A percentile compares a stretch with the other conserved stretches of the same genome.
Evolutionary conservation across 2,888 invertebrate genomes (phyloP).

Genomic region (Xestia sexstrigata): DNA sequence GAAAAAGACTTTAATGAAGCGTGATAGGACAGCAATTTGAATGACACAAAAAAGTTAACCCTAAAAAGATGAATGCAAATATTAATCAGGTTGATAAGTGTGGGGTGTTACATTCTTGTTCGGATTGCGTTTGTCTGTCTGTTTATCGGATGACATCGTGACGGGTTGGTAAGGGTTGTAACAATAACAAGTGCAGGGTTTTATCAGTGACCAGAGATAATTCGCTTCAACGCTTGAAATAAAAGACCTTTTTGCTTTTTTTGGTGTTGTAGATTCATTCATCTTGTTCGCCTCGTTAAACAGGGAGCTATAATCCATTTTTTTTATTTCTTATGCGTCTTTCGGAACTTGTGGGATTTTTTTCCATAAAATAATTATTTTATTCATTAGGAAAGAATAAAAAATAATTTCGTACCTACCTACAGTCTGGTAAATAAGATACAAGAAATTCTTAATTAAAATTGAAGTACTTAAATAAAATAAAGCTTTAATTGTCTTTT

Average conservation of each 20-base stretch:
- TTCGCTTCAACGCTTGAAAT: constrained; percentile 63
- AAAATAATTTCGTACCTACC: background rate
- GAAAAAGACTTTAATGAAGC: constrained; percentile 35
- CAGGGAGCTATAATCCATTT: background rate
- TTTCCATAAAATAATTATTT: background rate
- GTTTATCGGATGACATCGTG: constrained; percentile 76
- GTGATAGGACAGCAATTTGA: constrained; percentile 42
- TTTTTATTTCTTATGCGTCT: background rate
- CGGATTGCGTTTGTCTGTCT: constrained; percentile 71
- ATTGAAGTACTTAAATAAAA: background rate
- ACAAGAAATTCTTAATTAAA: background rate
- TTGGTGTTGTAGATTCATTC: constrained; percentile 39
- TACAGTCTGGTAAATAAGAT: background rate
- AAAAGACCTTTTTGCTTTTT: constrained; percentile 49
- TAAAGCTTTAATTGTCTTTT: background rate
- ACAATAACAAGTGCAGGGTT: constrained; percentile 76
- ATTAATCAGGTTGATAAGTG: constrained; percentile 80
- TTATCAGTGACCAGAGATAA: constrained; percentile 73
- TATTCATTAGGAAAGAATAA: background rate
- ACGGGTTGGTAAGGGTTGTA: constrained; percentile 71
- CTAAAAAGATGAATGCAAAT: constrained; percentile 77
- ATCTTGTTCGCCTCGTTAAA: constrained; percentile 24
- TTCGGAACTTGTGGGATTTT: background rate
- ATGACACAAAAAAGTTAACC: constrained; percentile 64
- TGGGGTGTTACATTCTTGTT: constrained; percentile 70